Base-by-base conservation (phyloP, 2,113 vertebrate genomes). In the Brienomyrus longianalis region DNA sequence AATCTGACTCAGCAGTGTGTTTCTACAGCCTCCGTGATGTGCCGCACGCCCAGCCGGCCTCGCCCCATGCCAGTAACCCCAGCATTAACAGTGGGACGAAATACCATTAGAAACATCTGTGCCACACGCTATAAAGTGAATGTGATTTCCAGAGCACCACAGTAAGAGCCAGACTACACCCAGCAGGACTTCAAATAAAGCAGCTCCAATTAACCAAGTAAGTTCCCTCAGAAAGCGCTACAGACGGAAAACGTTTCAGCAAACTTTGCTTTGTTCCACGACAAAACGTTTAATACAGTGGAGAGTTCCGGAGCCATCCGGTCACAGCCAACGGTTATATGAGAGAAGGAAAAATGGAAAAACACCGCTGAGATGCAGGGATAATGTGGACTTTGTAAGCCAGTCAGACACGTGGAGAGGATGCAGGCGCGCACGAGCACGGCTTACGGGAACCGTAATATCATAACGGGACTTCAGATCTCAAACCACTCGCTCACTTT, bases 181-280 rank as follows among this genome's bases (percentile, higher is more conserved):
- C 95, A 89, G 95, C 95, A 96, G 95, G 95, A 95, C 96, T 96
- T 96, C 95, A 96, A 96, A 96, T 95, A 96, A 96, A 96, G 95
- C 95, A 95, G 96, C 95, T 94, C 94, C 95, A 96, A 96, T 96
- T 96, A 96, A 94, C 95, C 93, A 92, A 91, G 90, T 66, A 90
- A 90, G 93, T 93, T 94, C 94, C 95, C 95, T 95, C 96, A 96
- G 35, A 95, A 95, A 95, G 96, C 95, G 93, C 93, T 94, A 93
- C 96, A 96, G 95, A 96, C 95, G 95, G 93, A 54, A 59, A 93
- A 92, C 95, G 94, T 95, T 93, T 93, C 92, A 70, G 91, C 88
- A n/a, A 90, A 66, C 93, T 93, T 93, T 92, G 91, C 93, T 93
- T 94, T 93, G 92, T 92, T 94, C 92, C 10, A 92, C 93, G 93